phyloP scores from a whole-genome alignment of 1,140 invertebrate species.

The Trinorchestia longiramus region DNA sequence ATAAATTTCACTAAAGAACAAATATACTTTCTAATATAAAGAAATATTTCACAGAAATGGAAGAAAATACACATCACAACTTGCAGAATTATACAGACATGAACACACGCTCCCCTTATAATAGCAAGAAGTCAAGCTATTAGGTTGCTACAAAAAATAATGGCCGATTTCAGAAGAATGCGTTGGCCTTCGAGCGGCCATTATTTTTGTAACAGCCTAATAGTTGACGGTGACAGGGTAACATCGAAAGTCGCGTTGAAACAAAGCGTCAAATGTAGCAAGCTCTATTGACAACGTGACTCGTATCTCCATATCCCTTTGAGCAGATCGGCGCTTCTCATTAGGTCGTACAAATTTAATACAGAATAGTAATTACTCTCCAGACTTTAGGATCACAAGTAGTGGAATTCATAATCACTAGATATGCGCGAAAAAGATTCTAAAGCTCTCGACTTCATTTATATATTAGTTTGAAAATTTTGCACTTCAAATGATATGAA shows the following conservation, averaged over 20 bases:
- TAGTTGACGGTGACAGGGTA: too few relatives aligned
- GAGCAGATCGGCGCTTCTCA: too few relatives aligned
- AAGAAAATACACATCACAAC: conserved; percentile 1
- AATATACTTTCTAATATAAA: background rate
- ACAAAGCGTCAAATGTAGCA: background rate
- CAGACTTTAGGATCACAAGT: background rate
- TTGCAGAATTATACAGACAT: background rate
- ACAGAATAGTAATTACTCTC: background rate
- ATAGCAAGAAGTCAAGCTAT: background rate
- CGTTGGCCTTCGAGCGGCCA: too few relatives aligned
- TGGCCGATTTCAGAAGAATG: too few relatives aligned
- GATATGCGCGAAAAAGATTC: background rate
- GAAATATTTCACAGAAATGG: background rate
- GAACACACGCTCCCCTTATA: background rate
- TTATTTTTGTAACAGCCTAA: too few relatives aligned
- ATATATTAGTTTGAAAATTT: background rate
- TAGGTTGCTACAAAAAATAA: background rate
- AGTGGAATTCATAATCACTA: background rate
- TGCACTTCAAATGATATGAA: background rate
- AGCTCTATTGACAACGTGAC: background rate
- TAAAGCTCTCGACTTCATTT: background rate
- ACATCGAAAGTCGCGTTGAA: background rate
- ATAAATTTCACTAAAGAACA: background rate
- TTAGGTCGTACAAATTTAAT: background rate
- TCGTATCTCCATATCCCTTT: background rate